A percentile compares a stretch with the other conserved stretches of the same genome.
phyloP scores from a whole-genome alignment of 2,797 vertebrate genomes.

The Orestias chungarensis region DNA sequence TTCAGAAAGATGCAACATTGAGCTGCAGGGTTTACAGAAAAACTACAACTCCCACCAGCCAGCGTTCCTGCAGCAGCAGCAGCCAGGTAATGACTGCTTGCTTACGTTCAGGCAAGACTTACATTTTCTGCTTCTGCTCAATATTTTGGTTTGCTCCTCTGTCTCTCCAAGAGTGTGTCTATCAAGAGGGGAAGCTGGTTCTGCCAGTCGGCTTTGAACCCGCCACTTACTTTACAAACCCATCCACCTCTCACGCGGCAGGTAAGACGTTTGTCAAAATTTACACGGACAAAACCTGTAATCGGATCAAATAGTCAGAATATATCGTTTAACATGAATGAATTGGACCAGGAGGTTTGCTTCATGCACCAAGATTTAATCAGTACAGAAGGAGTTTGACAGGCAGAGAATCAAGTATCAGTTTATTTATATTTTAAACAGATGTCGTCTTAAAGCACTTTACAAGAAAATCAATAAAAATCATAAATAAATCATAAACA shows the following conservation, averaged over 20 bases:
- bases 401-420: too few relatives aligned
- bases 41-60: constrained; percentile 63
- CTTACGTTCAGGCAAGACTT: fast-evolving
- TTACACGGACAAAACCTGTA: too few relatives aligned
- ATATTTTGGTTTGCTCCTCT: constrained; percentile 6
- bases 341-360: too few relatives aligned
- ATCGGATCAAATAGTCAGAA: too few relatives aligned
- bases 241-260: constrained; percentile 51
- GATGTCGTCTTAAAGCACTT: too few relatives aligned
- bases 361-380: too few relatives aligned
- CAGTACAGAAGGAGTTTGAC: too few relatives aligned
- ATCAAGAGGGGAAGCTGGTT: constrained; percentile 58
- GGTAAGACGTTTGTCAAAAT: constrained; percentile 47
- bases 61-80: constrained; percentile 65
- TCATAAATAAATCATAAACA: too few relatives aligned
- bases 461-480: too few relatives aligned
- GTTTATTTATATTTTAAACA: too few relatives aligned
- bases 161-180: constrained; percentile 59
- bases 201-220: constrained; percentile 58
- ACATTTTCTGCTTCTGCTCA: too few relatives aligned
- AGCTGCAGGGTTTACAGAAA: constrained; percentile 61
- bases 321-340: too few relatives aligned
- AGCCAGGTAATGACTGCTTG: constrained; percentile 56
- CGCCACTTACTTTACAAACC: constrained; percentile 54
- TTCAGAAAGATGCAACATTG: constrained; percentile 49